These are phyloP conservation scores for Zhuqinia jingwanae DNA, from an alignment of 2,888 invertebrate species.

Conservation along the genomic window DNA sequence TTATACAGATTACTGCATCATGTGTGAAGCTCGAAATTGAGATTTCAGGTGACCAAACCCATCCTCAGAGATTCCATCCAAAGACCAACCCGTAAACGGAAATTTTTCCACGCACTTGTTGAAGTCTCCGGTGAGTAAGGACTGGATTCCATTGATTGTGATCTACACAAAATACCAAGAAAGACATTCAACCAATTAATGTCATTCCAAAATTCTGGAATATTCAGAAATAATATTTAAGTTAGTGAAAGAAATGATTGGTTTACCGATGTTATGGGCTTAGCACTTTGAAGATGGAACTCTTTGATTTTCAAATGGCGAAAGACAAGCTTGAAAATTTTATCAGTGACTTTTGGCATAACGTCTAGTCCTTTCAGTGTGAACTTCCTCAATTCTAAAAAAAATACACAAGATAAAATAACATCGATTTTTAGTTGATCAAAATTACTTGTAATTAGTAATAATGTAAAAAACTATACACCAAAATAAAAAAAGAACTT, in stretches of 20 bases:
- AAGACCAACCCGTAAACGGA: constrained; percentile 11
- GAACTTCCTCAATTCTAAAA: background rate
- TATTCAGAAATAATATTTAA: too few relatives aligned
- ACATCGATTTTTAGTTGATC: too few relatives aligned
- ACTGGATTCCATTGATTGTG: background rate
- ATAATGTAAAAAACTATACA: too few relatives aligned
- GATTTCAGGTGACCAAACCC: background rate
- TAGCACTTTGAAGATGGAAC: background rate
- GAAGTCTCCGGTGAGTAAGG: constrained; percentile 21
- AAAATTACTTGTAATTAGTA: too few relatives aligned
- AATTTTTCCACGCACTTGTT: constrained; percentile 8
- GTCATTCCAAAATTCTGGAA: too few relatives aligned
- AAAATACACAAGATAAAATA: too few relatives aligned
- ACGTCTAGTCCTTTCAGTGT: background rate
- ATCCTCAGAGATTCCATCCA: background rate
- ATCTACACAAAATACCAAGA: constrained; percentile 1
- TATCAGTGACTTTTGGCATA: background rate
- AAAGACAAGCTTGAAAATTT: background rate
- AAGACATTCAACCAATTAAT: background rate
- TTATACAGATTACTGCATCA: too few relatives aligned
- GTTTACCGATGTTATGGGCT: background rate
- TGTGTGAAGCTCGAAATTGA: background rate
- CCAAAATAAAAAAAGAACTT: too few relatives aligned
- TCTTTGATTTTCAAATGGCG: background rate
- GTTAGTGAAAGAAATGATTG: too few relatives aligned